Conservation (phyloP, 2,113 vertebrate genomes). For the Xyrauchen texanus region DNA sequence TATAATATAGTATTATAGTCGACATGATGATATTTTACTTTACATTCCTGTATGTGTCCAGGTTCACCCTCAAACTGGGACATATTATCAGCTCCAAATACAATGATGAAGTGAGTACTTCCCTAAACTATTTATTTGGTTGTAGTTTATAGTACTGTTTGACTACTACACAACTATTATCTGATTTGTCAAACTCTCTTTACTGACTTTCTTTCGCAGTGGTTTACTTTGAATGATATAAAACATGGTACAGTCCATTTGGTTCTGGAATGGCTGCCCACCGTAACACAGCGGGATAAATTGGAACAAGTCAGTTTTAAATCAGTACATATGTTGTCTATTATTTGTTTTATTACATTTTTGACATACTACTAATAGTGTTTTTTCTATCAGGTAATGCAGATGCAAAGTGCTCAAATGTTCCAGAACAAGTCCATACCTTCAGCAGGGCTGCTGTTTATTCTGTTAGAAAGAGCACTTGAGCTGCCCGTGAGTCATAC, state of each 20-base stretch:
- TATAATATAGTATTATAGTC: too few relatives aligned
- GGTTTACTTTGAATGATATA: constrained; percentile 85
- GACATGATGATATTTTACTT: too few relatives aligned
- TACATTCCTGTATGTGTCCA: constrained; percentile 49
- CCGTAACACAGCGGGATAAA: constrained; percentile 66
- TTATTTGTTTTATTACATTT: not conserved
- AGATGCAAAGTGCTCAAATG: constrained; percentile 78
- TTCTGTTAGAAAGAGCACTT: constrained; percentile 80
- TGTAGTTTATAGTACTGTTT: not conserved
- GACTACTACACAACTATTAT: too few relatives aligned
- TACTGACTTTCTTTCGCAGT: constrained; percentile 68
- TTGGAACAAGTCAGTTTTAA: constrained; percentile 78
- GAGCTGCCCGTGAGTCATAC: constrained; percentile 78
- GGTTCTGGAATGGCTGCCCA: constrained; percentile 81
- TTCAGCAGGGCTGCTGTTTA: constrained; percentile 79
- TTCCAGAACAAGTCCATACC: constrained; percentile 80
- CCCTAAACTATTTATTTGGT: not conserved
- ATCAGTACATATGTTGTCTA: too few relatives aligned
- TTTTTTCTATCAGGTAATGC: constrained; percentile 73
- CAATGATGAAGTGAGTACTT: constrained; percentile 80
- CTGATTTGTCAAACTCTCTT: not conserved
- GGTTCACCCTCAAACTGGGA: constrained; percentile 82
- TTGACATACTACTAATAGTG: not conserved
- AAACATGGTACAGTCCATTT: constrained; percentile 85
- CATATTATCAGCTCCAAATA: constrained; percentile 80